Evolutionary conservation across 2,888 invertebrate species (phyloP), one percentile per base, ranked within the genome.

Genomic region (Cosmia pyralina): DNA sequence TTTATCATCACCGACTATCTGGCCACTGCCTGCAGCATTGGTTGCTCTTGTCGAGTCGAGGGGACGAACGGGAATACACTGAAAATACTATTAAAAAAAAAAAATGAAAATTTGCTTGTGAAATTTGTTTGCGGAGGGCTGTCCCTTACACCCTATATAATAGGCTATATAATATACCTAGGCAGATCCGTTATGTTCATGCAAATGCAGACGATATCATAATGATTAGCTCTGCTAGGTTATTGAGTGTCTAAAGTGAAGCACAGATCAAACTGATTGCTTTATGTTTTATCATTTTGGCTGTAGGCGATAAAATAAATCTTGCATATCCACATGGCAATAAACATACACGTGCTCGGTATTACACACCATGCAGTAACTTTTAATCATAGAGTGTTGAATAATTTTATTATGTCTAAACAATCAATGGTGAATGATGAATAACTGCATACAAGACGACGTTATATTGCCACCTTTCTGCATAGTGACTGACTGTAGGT

Each of bases 301-400:
- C 38, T 55, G 10, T 28, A 44, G 22, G 38, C 58, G 11, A 76
- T 81, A 81, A 77, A 66, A 65, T 72, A 67, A 72, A 69, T 62
- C 65, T 46, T 52, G 34, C 10, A 69, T 63, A 63, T 55, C 28
- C 60, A 66, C 62, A 48, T 58, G 52, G 65, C 41, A 65, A 59
- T 63, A 76, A 79, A 77, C 22, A 38, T 72, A 62, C 77, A 81
- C 79, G 82, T 72, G 79, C 71, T n/a, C 0, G 50, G 19, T 68
- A 46, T 67, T 57, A 59, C 57, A 63, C 52, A 72, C 71, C 34
- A 60, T 57, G 60, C 72, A 71, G 8, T 62, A 44, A 34, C 28
- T 44, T 81, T 76, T 64, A 60, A 71, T 71, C 76, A 68, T 76
- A 65, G 38, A 53, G 44, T 53, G 17, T 72, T 81, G 65, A 57